phyloP scores from a whole-genome alignment of 2,888 invertebrate genomes.

The Drosophila gaucha region DNA sequence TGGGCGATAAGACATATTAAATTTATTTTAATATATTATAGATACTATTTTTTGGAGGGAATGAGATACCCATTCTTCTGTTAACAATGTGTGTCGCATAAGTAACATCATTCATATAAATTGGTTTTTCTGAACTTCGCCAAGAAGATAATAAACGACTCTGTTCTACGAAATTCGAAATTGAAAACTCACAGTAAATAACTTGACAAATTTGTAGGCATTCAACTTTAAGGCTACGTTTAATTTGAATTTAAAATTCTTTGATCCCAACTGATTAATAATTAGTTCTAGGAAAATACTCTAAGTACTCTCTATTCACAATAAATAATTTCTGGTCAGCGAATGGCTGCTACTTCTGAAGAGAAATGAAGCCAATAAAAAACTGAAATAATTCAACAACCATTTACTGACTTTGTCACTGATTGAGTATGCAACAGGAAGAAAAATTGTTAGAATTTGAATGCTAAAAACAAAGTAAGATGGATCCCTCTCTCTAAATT shows the following conservation, averaged over 20 bases:
- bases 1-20: not conserved
- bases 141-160: not conserved
- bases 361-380: not conserved
- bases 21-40: not conserved
- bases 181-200: conserved; percentile 10
- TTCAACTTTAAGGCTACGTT: conserved; percentile 8
- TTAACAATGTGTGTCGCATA: too few species aligned
- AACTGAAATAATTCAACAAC: conserved; percentile 1
- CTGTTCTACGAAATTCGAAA: not conserved
- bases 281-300: not conserved
- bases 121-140: too few species aligned
- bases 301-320: not conserved
- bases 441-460: conserved; percentile 50
- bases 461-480: not conserved
- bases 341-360: too few species aligned
- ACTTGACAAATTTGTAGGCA: conserved; percentile 51
- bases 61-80: too few species aligned
- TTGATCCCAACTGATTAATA: conserved; percentile 3
- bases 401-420: conserved; percentile 6
- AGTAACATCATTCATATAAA: too few species aligned
- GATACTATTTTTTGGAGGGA: too few species aligned
- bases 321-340: not conserved
- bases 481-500: not conserved
- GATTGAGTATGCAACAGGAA: conserved; percentile 21
- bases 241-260: conserved; percentile 33